These are phyloP conservation scores for Hofmannophila pseudospretella DNA, from an alignment of 2,888 invertebrate species.

Conservation along the genomic window DNA sequence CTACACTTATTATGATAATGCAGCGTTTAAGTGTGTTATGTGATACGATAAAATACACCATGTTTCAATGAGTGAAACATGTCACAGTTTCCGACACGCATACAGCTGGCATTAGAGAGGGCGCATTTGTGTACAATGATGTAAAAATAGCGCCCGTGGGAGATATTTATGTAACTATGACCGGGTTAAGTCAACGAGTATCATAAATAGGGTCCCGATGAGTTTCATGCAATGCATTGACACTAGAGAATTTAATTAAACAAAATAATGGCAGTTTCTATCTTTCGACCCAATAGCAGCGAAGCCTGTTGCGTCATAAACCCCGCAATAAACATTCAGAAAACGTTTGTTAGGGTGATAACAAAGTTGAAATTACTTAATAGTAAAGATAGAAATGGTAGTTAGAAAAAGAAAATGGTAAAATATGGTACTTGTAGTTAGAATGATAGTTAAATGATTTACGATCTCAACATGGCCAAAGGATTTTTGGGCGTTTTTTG, in stretches of 20 bases:
- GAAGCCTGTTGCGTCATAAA: neutral
- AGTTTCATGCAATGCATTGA: constrained; percentile 33
- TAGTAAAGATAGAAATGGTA: constrained; percentile 10
- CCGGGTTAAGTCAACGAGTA: constrained; percentile 64
- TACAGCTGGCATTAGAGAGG: constrained; percentile 39
- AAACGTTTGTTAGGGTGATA: constrained; percentile 5
- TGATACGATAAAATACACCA: neutral
- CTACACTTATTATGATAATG: too few species aligned
- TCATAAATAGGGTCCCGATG: constrained; percentile 45
- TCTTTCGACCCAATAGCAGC: neutral
- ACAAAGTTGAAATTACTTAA: constrained; percentile 11
- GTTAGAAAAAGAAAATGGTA: too few species aligned
- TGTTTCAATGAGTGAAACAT: constrained; percentile 17
- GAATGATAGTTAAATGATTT: too few species aligned
- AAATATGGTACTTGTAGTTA: too few species aligned
- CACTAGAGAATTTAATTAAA: constrained; percentile 13
- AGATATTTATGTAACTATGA: constrained; percentile 72
- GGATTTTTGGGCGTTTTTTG: too few species aligned
- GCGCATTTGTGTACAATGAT: constrained; percentile 52
- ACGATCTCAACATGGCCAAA: too few species aligned
- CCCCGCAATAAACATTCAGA: constrained; percentile 4
- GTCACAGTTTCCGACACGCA: constrained; percentile 27
- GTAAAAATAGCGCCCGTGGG: constrained; percentile 61
- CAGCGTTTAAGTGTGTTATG: too few species aligned
- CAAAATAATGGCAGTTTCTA: constrained; percentile 6